Conservation (phyloP, 2,888 invertebrate species). For the Tipula confusa region DNA sequence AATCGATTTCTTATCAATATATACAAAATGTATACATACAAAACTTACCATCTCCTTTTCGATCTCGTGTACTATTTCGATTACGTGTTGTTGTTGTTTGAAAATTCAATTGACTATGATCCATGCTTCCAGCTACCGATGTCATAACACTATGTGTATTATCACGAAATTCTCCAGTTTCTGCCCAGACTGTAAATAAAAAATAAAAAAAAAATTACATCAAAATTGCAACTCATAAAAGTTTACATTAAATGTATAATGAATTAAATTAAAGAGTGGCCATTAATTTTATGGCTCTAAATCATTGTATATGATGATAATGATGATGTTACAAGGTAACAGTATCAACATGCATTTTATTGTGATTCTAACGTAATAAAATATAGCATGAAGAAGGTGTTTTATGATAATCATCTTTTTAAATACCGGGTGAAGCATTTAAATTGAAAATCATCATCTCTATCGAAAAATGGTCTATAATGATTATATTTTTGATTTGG, state of each 20-base stretch:
- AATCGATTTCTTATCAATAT: background rate
- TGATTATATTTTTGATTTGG: too few species aligned
- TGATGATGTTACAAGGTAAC: background rate
- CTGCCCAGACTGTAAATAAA: conserved; percentile 74
- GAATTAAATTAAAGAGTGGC: conserved; percentile 9
- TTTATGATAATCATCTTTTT: conserved; percentile 6
- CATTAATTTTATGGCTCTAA: background rate
- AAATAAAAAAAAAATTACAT: background rate
- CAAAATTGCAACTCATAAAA: background rate
- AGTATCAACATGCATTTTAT: conserved; percentile 12
- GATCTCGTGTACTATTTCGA: conserved; percentile 60
- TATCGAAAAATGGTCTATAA: too few species aligned
- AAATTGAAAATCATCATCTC: too few species aligned
- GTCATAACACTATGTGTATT: conserved; percentile 66
- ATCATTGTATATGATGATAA: background rate
- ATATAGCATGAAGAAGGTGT: background rate
- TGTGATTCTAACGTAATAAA: background rate
- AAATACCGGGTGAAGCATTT: background rate
- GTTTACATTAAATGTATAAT: background rate
- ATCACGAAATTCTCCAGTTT: conserved; percentile 83
- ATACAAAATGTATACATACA: conserved; percentile 32
- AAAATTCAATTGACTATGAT: conserved; percentile 67
- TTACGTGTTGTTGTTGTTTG: conserved; percentile 61
- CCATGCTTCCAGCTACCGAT: conserved; percentile 60
- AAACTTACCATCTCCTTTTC: conserved; percentile 58